These are phyloP conservation scores for Dolichoris vasculosae DNA, from an alignment of 1,140 invertebrate genomes.

Conservation along the genomic window DNA sequence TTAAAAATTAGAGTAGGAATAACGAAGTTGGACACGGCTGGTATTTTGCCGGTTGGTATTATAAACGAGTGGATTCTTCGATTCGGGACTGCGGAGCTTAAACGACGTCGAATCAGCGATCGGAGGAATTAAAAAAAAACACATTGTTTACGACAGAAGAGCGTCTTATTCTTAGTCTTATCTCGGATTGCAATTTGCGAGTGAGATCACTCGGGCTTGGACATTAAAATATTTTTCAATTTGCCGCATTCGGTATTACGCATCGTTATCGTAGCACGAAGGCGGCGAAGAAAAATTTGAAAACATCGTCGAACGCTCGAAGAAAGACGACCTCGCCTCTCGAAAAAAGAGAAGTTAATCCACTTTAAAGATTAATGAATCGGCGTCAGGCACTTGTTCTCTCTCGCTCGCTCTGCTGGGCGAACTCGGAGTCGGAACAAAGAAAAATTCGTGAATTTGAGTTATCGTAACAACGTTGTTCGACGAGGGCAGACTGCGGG, in stretches of 20 bases:
- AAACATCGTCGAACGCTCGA: neutral
- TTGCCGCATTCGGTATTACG: neutral
- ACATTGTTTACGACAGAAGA: neutral
- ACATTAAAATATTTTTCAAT: neutral
- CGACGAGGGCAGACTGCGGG: neutral
- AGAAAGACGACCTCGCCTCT: neutral
- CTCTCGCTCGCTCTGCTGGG: neutral
- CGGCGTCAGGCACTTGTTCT: neutral
- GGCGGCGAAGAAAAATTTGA: neutral
- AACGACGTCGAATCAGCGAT: too few species aligned
- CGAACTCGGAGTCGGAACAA: conserved; percentile 24
- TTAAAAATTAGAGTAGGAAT: too few species aligned
- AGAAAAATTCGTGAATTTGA: conserved; percentile 48
- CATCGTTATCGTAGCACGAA: neutral
- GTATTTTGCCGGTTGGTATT: too few species aligned
- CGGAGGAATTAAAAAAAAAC: too few species aligned
- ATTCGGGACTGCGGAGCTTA: too few species aligned
- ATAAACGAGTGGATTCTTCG: too few species aligned
- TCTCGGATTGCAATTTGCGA: neutral
- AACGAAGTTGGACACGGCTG: too few species aligned
- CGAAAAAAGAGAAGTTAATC: conserved; percentile 31
- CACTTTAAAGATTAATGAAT: conserved; percentile 46
- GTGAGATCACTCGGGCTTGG: neutral
- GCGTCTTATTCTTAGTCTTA: neutral
- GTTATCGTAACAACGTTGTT: conserved; percentile 34